Conservation (phyloP, 2,113 vertebrate genomes). For the Balaenoptera acutorostrata region DNA sequence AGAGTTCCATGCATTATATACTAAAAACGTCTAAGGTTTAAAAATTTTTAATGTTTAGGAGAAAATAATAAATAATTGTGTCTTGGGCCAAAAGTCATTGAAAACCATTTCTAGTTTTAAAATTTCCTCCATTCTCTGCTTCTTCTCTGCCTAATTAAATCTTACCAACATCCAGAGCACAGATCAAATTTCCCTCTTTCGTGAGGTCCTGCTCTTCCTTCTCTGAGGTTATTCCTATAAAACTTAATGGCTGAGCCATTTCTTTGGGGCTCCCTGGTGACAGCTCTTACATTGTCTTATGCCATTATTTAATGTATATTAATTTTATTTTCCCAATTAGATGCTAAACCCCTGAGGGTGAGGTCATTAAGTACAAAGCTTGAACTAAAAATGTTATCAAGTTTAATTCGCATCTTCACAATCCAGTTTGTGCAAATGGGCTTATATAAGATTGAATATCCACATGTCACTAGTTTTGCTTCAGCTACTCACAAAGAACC, state of each 20-base stretch:
- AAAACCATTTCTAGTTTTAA: constrained; percentile 18
- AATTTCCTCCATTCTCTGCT: not conserved
- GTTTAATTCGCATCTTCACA: not conserved
- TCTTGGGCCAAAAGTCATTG: constrained; percentile 26
- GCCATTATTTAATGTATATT: constrained; percentile 63
- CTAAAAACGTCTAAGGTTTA: not conserved
- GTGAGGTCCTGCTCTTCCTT: not conserved
- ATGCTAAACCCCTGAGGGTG: constrained; percentile 17
- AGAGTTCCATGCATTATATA: not conserved
- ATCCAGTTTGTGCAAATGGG: not conserved
- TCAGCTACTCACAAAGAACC: not conserved
- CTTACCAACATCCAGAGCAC: not conserved
- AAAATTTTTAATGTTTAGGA: not conserved
- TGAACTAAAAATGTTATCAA: constrained; percentile 32
- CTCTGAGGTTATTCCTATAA: constrained; percentile 25
- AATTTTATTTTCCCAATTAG: constrained; percentile 61
- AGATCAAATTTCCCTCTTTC: not conserved
- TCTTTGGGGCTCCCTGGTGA: constrained; percentile 32
- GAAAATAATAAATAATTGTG: not conserved
- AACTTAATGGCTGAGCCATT: constrained; percentile 19
- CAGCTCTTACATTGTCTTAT: constrained; percentile 26
- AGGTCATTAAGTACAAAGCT: constrained; percentile 40
- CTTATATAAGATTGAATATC: not conserved
- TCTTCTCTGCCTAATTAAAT: not conserved
- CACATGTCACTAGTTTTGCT: not conserved